phyloP scores from a whole-genome alignment of 2,113 vertebrate genomes.

The Asarcornis scutulata region DNA sequence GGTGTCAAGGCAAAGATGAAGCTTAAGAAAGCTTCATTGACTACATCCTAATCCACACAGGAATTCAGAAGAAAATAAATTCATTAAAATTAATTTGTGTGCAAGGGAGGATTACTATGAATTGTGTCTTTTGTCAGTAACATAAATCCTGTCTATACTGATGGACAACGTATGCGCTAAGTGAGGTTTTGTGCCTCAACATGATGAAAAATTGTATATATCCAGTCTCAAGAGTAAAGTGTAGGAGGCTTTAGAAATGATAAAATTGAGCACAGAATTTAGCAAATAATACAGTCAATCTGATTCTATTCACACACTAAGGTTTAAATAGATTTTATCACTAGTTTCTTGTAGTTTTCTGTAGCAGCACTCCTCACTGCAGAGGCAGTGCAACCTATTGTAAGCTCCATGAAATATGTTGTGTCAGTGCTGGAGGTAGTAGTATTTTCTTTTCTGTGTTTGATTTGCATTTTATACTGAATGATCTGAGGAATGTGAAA shows the following conservation, averaged over 20 bases:
- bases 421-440: neutral
- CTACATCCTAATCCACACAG: neutral
- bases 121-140: neutral
- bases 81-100: neutral
- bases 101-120: neutral
- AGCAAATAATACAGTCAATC: neutral
- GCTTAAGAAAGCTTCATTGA: neutral
- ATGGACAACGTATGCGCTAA: neutral
- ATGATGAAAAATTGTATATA: neutral
- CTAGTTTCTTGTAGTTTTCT: neutral
- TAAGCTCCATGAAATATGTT: neutral
- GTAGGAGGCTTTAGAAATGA: neutral
- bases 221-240: neutral
- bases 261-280: neutral
- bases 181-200: neutral
- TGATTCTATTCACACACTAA: neutral
- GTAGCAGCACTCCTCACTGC: neutral
- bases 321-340: neutral
- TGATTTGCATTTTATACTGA: neutral
- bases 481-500: neutral
- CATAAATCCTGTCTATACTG: neutral
- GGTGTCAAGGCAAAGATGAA: neutral
- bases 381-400: neutral
- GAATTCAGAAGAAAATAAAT: neutral
- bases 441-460: neutral